phyloP scores from a whole-genome alignment of 2,113 vertebrate species.

The Heterotilapia buettikoferi region DNA sequence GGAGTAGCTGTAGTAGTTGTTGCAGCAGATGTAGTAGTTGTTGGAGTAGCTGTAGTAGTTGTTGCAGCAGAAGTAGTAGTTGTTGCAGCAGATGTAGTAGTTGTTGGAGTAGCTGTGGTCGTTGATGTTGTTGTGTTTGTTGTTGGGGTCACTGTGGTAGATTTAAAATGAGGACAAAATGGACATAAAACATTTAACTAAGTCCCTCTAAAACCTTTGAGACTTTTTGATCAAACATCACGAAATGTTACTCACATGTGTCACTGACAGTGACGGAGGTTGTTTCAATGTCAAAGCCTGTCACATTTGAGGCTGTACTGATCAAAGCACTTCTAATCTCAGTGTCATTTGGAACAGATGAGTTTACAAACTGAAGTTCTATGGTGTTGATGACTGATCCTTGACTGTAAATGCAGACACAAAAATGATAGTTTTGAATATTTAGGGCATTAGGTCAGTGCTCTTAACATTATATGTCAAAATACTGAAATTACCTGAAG shows the following conservation, averaged over 20 bases:
- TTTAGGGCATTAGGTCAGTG: neutral
- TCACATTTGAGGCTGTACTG: rapidly evolving
- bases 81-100: neutral
- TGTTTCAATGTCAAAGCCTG: neutral
- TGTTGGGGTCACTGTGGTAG: neutral
- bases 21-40: no score
- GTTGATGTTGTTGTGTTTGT: rapidly evolving
- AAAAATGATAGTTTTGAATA: neutral
- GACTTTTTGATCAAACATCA: neutral
- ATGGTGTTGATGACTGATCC: neutral
- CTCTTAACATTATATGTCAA: rapidly evolving
- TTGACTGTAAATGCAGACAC: neutral
- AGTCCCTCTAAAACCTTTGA: rapidly evolving
- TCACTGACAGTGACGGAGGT: neutral
- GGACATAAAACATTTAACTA: neutral
- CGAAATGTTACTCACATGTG: neutral
- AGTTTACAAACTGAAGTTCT: rapidly evolving
- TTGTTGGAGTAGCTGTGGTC: no score
- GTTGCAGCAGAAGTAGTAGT: neutral
- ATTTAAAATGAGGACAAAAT: neutral
- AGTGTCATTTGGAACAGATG: rapidly evolving
- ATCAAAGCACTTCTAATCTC: neutral
- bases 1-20: no score
- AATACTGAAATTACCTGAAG: neutral
- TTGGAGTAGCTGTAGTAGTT: neutral